These are phyloP conservation scores for Microtus pennsylvanicus DNA, from an alignment of 2,113 vertebrate genomes.

Conservation along the genomic window DNA sequence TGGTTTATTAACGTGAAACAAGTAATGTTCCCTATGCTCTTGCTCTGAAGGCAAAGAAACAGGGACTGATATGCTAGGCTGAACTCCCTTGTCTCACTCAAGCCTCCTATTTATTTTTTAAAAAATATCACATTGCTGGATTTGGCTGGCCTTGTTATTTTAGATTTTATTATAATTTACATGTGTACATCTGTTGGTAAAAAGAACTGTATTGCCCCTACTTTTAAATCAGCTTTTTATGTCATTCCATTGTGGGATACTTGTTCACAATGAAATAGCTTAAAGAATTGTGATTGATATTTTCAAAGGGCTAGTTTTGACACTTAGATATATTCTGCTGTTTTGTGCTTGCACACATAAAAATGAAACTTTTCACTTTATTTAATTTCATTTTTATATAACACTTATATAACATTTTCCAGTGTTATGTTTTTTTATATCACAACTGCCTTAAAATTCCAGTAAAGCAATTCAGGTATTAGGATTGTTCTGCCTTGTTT, in stretches of 20 bases:
- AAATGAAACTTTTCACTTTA: background rate
- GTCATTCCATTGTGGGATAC: background rate
- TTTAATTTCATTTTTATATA: background rate
- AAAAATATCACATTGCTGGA: background rate
- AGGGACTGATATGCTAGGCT: background rate
- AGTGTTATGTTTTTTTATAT: background rate
- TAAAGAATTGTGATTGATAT: background rate
- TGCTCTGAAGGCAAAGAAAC: background rate
- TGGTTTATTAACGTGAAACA: background rate
- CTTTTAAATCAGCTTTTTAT: background rate
- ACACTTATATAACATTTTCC: background rate
- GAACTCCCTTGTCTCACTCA: background rate
- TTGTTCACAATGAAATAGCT: background rate
- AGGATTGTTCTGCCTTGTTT: constrained; percentile 61
- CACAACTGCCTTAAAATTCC: constrained; percentile 76
- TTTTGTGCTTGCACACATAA: background rate
- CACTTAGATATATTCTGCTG: background rate
- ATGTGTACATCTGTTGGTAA: background rate
- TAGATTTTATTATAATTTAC: background rate
- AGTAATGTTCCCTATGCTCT: background rate
- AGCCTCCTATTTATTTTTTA: background rate
- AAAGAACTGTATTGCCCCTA: background rate
- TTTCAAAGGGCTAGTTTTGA: background rate
- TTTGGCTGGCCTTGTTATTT: background rate
- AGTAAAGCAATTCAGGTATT: constrained; percentile 81